phyloP scores from a whole-genome alignment of 2,113 vertebrate genomes.

The Chrysochloris asiatica region DNA sequence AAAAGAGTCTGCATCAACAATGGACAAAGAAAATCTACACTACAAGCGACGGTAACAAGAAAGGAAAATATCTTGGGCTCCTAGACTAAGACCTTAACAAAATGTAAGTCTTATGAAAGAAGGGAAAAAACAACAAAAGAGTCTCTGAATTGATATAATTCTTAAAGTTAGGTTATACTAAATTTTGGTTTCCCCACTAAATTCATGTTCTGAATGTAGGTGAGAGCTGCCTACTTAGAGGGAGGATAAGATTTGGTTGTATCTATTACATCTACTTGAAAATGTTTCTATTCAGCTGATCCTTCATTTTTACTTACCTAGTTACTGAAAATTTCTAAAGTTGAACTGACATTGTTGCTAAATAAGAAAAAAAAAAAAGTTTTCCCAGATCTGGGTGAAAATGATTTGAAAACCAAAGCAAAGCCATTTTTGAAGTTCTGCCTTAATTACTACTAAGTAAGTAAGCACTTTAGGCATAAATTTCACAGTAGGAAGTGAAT shows the following conservation, averaged over 20 bases:
- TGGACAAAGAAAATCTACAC: conserved; percentile 70
- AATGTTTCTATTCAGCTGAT: conserved; percentile 67
- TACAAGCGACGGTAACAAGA: conserved; percentile 17
- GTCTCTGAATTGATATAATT: conserved; percentile 66
- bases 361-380: not conserved
- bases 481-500: conserved; percentile 77
- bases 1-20: conserved; percentile 79
- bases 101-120: conserved; percentile 76
- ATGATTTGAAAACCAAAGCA: conserved; percentile 33
- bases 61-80: conserved; percentile 55
- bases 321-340: conserved; percentile 26
- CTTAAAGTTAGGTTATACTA: conserved; percentile 46
- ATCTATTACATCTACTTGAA: conserved; percentile 9
- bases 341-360: not conserved
- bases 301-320: conserved; percentile 29
- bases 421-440: conserved; percentile 26
- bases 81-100: conserved; percentile 77
- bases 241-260: not conserved
- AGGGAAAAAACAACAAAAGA: conserved; percentile 48
- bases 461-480: conserved; percentile 53
- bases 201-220: not conserved
- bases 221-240: not conserved
- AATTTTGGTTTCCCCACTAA: conserved; percentile 11
- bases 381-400: not conserved
- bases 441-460: conserved; percentile 34